These are phyloP conservation scores for Heterodera schachtii DNA, from an alignment of 1,140 invertebrate genomes.

Conservation along the genomic window DNA sequence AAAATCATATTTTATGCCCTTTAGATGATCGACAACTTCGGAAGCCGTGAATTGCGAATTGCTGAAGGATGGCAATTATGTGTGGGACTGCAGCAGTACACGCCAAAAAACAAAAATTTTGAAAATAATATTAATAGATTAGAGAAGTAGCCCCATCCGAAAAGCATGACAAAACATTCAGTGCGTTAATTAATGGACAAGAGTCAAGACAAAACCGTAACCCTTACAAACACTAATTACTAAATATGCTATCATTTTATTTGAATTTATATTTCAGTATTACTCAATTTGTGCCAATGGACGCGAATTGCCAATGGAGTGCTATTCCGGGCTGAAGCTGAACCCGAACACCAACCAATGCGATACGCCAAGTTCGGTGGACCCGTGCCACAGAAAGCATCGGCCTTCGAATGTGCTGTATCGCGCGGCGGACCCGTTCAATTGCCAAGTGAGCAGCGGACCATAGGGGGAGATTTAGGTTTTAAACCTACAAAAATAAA, in stretches of 20 bases:
- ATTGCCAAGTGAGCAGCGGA: not conserved
- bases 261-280: not conserved
- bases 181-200: no score
- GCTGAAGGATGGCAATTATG: conserved; percentile 40
- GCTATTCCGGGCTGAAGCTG: conserved; percentile 28
- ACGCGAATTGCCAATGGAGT: conserved; percentile 30
- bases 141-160: not conserved
- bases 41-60: conserved; percentile 26
- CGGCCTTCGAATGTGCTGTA: conserved; percentile 10
- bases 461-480: no score
- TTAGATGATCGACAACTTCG: conserved; percentile 35
- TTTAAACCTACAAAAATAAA: not conserved
- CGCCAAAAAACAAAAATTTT: not conserved
- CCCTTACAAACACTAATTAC: not conserved
- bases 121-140: not conserved
- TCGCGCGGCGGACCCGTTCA: conserved; percentile 24
- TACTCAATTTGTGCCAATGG: conserved; percentile 41
- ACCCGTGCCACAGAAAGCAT: conserved; percentile 15
- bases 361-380: conserved; percentile 25
- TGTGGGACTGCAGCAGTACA: conserved; percentile 29
- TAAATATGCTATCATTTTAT: not conserved
- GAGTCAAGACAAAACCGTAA: not conserved
- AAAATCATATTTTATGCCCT: not conserved
- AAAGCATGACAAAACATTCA: not conserved
- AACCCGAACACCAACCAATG: conserved; percentile 40